phyloP scores from a whole-genome alignment of 2,888 invertebrate genomes.

The Drosophila demipolita region DNA sequence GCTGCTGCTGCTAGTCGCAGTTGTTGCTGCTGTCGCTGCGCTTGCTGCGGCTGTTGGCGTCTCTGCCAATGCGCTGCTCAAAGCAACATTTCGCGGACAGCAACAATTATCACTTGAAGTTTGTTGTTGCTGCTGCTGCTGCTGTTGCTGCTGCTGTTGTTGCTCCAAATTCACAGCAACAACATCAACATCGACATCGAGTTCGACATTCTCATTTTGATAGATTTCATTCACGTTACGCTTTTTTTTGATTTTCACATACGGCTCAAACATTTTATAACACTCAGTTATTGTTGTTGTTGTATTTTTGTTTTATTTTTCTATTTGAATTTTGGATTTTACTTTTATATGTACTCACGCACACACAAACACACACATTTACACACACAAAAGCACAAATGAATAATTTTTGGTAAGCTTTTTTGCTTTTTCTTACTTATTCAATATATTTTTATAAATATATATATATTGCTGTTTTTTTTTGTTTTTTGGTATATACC shows the following conservation, averaged over 20 bases:
- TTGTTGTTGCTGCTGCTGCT: conserved; percentile 40
- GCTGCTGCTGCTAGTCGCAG: conserved; percentile 63
- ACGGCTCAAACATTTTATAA: conserved; percentile 85
- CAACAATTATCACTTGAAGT: conserved; percentile 73
- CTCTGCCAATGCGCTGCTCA: conserved; percentile 53
- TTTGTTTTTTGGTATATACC: conserved; percentile 37
- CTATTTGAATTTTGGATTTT: conserved; percentile 13
- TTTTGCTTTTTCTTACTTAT: conserved; percentile 22
- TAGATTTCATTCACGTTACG: conserved; percentile 76
- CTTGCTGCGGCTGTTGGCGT: conserved; percentile 46
- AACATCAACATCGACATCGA: conserved; percentile 46
- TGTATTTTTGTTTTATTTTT: conserved; percentile 7
- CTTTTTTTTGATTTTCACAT: conserved; percentile 85
- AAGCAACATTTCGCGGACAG: conserved; percentile 63
- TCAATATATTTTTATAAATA: conserved; percentile 5
- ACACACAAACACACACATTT: conserved; percentile 33
- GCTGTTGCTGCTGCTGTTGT: conserved; percentile 43
- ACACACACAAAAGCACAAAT: conserved; percentile 47
- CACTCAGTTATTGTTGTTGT: conserved; percentile 29
- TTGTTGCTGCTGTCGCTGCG: conserved; percentile 33
- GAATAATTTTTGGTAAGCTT: conserved; percentile 33
- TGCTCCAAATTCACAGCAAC: conserved; percentile 75
- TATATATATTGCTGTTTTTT: conserved; percentile 30
- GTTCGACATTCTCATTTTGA: conserved; percentile 63
- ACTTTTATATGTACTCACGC: conserved; percentile 10